Conservation (phyloP, 2,797 vertebrate genomes). For the Threskiornis aethiopicus region DNA sequence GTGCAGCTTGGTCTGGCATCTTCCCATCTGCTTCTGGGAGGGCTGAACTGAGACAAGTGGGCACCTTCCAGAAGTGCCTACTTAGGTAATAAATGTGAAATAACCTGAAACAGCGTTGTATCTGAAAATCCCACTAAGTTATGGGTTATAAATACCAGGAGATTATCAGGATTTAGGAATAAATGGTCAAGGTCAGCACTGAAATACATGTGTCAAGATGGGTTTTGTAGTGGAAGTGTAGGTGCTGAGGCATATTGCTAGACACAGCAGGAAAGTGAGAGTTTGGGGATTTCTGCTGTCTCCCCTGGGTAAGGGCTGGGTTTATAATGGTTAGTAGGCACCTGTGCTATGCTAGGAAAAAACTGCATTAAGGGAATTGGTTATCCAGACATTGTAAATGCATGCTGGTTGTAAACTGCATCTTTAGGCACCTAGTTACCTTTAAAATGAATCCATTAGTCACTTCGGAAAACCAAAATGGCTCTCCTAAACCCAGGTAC, state of each 20-base stretch:
- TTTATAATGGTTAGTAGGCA: not conserved
- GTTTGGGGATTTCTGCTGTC: not conserved
- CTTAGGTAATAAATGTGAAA: not conserved
- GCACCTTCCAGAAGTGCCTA: not conserved
- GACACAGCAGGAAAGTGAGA: not conserved
- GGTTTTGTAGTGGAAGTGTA: not conserved
- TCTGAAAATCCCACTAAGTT: not conserved
- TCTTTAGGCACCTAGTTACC: not conserved
- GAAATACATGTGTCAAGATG: not conserved
- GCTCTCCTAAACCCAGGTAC: not conserved
- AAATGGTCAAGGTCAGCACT: not conserved
- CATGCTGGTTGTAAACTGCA: not conserved
- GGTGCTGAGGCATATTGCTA: not conserved
- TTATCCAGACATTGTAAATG: not conserved
- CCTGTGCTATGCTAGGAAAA: not conserved
- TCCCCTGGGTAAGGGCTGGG: not conserved
- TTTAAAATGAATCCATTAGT: not conserved
- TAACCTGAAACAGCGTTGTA: not conserved
- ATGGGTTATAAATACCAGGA: not conserved
- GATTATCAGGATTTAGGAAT: not conserved
- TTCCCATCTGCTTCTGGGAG: not conserved
- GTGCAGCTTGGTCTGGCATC: not conserved
- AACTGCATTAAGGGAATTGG: not conserved
- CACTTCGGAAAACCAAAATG: not conserved
- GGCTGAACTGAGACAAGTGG: not conserved